These are phyloP conservation scores for Eilema griseolum DNA, from an alignment of 2,888 invertebrate genomes.

Conservation along the genomic window DNA sequence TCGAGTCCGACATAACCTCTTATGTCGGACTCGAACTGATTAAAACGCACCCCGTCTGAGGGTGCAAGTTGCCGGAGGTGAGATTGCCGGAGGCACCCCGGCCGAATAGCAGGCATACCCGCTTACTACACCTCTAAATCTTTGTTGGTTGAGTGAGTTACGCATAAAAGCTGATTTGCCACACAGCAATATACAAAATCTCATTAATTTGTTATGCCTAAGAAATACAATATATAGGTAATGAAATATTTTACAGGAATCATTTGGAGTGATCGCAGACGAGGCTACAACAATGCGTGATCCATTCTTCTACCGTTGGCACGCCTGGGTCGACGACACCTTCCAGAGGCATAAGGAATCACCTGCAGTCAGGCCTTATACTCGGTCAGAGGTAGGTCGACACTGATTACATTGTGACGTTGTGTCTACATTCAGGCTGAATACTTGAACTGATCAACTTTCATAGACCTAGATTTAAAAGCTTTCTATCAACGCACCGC, in stretches of 20 bases:
- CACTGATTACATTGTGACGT: background rate
- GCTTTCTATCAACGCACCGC: no score
- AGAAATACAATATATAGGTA: background rate
- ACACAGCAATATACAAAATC: background rate
- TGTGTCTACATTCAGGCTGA: no score
- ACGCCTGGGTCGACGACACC: constrained; percentile 91
- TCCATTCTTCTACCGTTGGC: constrained; percentile 95
- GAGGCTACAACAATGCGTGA: constrained; percentile 95
- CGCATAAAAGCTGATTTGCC: background rate
- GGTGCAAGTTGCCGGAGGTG: no score
- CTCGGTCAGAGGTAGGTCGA: constrained; percentile 69
- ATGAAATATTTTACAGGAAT: constrained; percentile 87
- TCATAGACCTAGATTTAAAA: background rate
- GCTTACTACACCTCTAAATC: no score
- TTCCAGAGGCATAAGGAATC: constrained; percentile 91
- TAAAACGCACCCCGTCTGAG: no score
- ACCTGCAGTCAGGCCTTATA: constrained; percentile 70
- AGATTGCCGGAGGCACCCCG: no score
- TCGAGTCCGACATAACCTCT: no score
- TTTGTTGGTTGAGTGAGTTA: no score
- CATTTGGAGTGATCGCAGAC: constrained; percentile 92
- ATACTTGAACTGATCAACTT: background rate
- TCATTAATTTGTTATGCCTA: no score
- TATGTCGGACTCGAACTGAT: no score
- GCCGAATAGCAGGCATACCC: no score